These are phyloP conservation scores for Pluvianellus socialis DNA, from an alignment of 2,113 vertebrate genomes.

Conservation along the genomic window DNA sequence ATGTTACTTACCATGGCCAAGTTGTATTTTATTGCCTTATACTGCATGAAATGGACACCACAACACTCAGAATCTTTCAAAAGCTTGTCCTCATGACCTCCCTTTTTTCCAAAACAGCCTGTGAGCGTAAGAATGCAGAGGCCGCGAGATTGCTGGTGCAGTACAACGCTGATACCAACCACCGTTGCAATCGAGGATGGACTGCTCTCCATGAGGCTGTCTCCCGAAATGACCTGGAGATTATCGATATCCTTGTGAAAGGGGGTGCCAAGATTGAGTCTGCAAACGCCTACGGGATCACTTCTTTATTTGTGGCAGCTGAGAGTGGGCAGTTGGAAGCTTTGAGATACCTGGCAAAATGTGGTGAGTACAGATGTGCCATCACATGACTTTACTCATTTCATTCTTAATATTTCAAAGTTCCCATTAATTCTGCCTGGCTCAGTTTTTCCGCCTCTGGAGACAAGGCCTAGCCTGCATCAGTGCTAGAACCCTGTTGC, in stretches of 20 bases:
- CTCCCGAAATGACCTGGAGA: constrained; percentile 81
- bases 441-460: not conserved
- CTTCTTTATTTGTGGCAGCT: constrained; percentile 88
- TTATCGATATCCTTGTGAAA: constrained; percentile 87
- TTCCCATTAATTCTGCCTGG: not conserved
- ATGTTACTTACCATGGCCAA: not conserved
- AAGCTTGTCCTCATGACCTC: not conserved
- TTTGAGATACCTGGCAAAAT: constrained; percentile 83
- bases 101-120: constrained; percentile 76
- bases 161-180: constrained; percentile 77
- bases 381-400: not conserved
- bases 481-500: not conserved
- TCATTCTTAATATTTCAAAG: not conserved
- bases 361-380: constrained; percentile 66
- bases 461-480: not conserved
- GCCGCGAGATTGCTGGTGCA: constrained; percentile 80
- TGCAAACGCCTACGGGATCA: constrained; percentile 86
- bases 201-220: constrained; percentile 91
- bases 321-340: constrained; percentile 85
- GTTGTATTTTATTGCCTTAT: not conserved
- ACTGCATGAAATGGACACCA: not conserved
- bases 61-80: not conserved
- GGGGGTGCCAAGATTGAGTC: constrained; percentile 86
- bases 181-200: constrained; percentile 84
- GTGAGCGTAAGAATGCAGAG: constrained; percentile 81